These are phyloP conservation scores for Pipistrellus nathusii DNA, from an alignment of 2,797 vertebrate genomes.

Conservation along the genomic window DNA sequence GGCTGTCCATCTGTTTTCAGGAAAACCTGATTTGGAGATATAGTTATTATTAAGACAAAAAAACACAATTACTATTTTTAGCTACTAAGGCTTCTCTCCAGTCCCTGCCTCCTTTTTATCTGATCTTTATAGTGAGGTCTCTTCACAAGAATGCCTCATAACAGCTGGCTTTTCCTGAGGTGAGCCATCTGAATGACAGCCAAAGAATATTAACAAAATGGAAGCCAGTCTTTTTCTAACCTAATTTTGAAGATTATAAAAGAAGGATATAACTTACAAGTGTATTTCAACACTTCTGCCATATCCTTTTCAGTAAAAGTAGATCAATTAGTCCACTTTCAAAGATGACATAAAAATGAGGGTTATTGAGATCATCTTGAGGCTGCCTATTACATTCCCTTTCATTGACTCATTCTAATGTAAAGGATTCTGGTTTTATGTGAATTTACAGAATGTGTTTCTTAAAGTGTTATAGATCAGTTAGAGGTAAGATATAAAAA, in stretches of 20 bases:
- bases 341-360: neutral
- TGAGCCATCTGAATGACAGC: neutral
- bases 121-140: neutral
- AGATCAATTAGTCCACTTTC: neutral
- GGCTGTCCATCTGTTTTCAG: neutral
- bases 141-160: neutral
- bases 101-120: neutral
- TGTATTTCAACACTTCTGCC: neutral
- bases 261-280: neutral
- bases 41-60: neutral
- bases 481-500: constrained; percentile 19
- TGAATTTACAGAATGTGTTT: constrained; percentile 39
- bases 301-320: neutral
- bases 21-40: neutral
- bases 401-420: neutral
- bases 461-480: constrained; percentile 58
- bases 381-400: neutral
- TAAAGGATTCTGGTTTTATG: neutral
- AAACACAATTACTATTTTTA: neutral
- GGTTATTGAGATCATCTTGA: neutral
- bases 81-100: neutral
- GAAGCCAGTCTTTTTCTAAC: constrained; percentile 4
- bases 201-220: constrained; percentile 8
- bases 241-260: neutral
- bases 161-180: neutral